Evolutionary conservation across 2,888 invertebrate species (phyloP).

Genomic region (Machimus rusticus): DNA sequence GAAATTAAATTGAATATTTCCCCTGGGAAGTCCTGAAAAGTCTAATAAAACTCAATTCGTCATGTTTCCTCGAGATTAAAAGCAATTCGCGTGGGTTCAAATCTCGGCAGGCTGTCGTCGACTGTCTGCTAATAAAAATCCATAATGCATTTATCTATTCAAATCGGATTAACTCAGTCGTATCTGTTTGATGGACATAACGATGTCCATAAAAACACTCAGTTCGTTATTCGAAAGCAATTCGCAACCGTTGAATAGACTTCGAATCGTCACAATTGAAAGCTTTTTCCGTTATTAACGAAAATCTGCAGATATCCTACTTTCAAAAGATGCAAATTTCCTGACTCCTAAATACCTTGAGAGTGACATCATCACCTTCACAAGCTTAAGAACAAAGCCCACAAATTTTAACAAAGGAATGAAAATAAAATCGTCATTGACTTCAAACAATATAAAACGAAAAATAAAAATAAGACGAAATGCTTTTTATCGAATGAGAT

Average conservation of each 20-base stretch:
- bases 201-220: not conserved
- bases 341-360: not conserved
- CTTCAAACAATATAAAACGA: not conserved
- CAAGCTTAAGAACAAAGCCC: not conserved
- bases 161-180: not conserved
- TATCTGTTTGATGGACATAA: not conserved
- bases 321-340: not conserved
- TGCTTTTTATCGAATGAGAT: not conserved
- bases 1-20: too few species aligned
- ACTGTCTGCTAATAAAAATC: not conserved
- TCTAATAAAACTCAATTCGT: not conserved
- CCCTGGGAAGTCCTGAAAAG: not conserved
- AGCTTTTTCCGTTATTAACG: not conserved
- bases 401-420: not conserved
- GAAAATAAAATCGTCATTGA: not conserved
- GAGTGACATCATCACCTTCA: not conserved
- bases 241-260: not conserved
- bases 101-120: not conserved
- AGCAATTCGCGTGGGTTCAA: not conserved
- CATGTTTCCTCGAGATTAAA: not conserved
- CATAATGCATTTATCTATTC: not conserved
- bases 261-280: not conserved
- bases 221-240: not conserved
- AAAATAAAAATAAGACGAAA: not conserved
- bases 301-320: not conserved